Conservation (phyloP, 53 echinoderm and acorn worm genomes). For the Luidia sarsii region DNA sequence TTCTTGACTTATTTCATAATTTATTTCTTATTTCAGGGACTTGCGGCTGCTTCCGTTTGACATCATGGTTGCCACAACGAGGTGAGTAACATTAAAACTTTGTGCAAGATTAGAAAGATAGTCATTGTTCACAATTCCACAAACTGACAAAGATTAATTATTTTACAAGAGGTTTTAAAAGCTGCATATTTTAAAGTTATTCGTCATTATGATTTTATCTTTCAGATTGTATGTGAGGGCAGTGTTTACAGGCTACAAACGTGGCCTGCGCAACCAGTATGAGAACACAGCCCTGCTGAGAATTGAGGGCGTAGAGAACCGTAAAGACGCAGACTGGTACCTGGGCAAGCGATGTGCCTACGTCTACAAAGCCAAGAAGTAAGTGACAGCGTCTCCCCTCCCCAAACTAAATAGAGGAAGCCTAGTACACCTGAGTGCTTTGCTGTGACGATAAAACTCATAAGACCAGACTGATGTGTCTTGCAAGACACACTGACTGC, state of each 20-base stretch:
- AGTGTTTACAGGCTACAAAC: conserved; percentile 96
- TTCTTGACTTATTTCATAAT: no score
- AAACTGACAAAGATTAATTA: not conserved
- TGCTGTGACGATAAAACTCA: conserved; percentile 19
- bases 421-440: no score
- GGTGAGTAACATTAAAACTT: no score
- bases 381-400: no score
- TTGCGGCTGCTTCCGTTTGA: conserved; percentile 17
- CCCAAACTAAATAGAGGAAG: no score
- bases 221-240: conserved; percentile 83
- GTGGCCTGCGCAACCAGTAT: conserved; percentile 92
- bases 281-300: conserved; percentile 90
- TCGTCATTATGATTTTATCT: not conserved
- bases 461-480: conserved; percentile 18
- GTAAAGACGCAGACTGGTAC: conserved; percentile 86
- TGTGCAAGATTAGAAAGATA: no score
- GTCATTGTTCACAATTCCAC: not conserved
- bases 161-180: not conserved
- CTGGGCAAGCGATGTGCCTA: conserved; percentile 94
- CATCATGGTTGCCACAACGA: conserved; percentile 54
- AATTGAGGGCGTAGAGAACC: conserved; percentile 88
- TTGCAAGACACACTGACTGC: conserved; percentile 23
- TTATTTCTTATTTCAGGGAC: conserved; percentile 31
- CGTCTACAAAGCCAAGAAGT: conserved; percentile 98
- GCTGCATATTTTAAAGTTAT: not conserved